These are phyloP conservation scores for Paracentrotus lividus DNA, from an alignment of 53 echinoderm and acorn worm genomes.

Conservation along the genomic window DNA sequence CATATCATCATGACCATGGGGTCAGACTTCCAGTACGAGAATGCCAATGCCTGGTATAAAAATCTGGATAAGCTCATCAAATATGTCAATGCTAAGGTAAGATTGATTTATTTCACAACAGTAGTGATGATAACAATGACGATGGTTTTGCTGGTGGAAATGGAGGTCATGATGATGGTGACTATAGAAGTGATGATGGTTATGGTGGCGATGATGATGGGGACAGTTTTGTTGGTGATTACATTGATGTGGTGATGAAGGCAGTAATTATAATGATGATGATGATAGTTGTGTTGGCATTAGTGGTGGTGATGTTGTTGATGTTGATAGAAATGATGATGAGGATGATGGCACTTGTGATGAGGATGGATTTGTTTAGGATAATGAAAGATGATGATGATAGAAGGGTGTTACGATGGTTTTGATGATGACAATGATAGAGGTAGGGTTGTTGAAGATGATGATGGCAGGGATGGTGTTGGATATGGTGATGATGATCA, in stretches of 20 bases:
- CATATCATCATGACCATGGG: constrained; percentile 99
- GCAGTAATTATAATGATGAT: neutral
- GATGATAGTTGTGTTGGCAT: neutral
- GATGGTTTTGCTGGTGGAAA: neutral
- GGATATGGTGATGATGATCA: neutral
- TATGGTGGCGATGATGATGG: neutral
- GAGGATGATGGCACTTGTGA: neutral
- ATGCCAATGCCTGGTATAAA: constrained; percentile 93
- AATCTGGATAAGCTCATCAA: constrained; percentile 98
- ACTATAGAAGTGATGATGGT: neutral
- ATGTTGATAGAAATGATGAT: neutral
- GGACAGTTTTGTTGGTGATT: neutral
- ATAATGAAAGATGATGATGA: neutral
- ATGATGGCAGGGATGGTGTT: neutral
- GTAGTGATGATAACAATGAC: neutral
- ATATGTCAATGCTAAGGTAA: constrained; percentile 94
- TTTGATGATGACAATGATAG: too few species aligned
- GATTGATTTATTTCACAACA: neutral
- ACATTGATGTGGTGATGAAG: neutral
- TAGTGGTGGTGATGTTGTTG: too few species aligned
- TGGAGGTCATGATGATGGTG: neutral
- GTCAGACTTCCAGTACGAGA: constrained; percentile 96
- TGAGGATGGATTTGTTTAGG: too few species aligned
- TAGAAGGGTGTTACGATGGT: neutral
- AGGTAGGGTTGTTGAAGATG: neutral